Evolutionary conservation across 2,797 vertebrate genomes (phyloP).

Genomic region (Choloepus didactylus): DNA sequence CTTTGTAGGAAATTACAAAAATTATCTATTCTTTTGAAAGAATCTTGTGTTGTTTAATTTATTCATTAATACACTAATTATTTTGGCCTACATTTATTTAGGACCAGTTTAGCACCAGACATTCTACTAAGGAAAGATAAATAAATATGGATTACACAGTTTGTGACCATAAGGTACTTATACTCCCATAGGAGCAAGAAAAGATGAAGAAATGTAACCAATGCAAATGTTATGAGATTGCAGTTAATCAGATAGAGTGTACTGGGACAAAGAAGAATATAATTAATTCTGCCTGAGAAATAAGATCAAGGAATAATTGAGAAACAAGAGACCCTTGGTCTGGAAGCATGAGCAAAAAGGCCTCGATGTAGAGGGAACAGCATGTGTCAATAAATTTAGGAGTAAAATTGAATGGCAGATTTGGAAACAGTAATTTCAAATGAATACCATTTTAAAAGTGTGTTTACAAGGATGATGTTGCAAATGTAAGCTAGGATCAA

Average conservation of each 20-base stretch:
- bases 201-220: not conserved
- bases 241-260: not conserved
- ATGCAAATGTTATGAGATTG: not conserved
- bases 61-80: not conserved
- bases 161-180: not conserved
- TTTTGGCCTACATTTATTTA: not conserved
- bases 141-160: not conserved
- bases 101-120: not conserved
- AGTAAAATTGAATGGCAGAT: not conserved
- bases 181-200: not conserved
- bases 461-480: not conserved
- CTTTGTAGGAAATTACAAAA: not conserved
- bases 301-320: not conserved
- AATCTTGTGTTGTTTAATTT: not conserved
- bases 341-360: not conserved
- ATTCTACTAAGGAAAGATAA: conserved; percentile 13
- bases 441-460: not conserved
- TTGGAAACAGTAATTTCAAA: not conserved
- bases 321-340: not conserved
- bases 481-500: not conserved
- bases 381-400: not conserved
- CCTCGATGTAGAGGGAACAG: not conserved
- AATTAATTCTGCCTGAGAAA: not conserved
- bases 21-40: not conserved
- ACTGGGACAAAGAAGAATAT: not conserved